Percentiles rank a stretch among this genome's conserved stretches.
Evolutionary conservation across 2,797 vertebrate genomes (phyloP).

Genomic region (Typhlichthys subterraneus): DNA sequence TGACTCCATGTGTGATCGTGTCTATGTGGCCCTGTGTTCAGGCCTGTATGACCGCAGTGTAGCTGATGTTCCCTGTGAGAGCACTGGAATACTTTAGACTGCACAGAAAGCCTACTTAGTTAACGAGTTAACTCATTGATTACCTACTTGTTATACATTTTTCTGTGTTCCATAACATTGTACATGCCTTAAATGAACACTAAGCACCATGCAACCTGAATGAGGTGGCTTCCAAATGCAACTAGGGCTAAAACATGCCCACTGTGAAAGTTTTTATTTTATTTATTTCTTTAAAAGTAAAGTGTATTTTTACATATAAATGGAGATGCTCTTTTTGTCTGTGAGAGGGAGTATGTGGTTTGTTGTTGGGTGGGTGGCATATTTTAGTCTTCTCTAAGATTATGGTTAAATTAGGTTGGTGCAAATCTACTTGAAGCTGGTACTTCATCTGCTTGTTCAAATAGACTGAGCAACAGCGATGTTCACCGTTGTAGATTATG

Average conservation of each 20-base stretch:
- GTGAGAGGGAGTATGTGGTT: neutral
- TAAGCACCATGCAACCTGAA: slow-evolving; percentile 81
- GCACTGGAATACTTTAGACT: slow-evolving; percentile 60
- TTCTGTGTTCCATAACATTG: slow-evolving; percentile 73
- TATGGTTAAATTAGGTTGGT: slow-evolving; percentile 52
- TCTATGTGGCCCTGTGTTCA: slow-evolving; percentile 55
- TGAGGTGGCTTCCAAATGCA: slow-evolving; percentile 66
- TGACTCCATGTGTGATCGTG: slow-evolving; percentile 30
- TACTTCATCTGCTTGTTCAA: slow-evolving; percentile 39
- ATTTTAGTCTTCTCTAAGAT: neutral
- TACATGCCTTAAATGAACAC: slow-evolving; percentile 79
- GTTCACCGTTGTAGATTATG: slow-evolving; percentile 25
- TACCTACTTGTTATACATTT: slow-evolving; percentile 74
- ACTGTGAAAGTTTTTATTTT: slow-evolving; percentile 13
- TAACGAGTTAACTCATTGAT: slow-evolving; percentile 34
- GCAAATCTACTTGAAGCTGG: slow-evolving; percentile 49
- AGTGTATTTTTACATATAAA: slow-evolving; percentile 44
- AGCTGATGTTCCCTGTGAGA: slow-evolving; percentile 59
- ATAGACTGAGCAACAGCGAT: slow-evolving; percentile 19
- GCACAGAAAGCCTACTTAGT: slow-evolving; percentile 65
- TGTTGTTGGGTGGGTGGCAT: neutral
- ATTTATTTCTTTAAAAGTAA: slow-evolving; percentile 4
- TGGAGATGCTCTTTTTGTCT: slow-evolving; percentile 16
- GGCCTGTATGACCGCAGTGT: slow-evolving; percentile 52
- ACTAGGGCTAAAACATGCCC: slow-evolving; percentile 57